These are phyloP conservation scores for Cerceris ruficornis DNA, from an alignment of 2,888 invertebrate genomes.

Conservation along the genomic window DNA sequence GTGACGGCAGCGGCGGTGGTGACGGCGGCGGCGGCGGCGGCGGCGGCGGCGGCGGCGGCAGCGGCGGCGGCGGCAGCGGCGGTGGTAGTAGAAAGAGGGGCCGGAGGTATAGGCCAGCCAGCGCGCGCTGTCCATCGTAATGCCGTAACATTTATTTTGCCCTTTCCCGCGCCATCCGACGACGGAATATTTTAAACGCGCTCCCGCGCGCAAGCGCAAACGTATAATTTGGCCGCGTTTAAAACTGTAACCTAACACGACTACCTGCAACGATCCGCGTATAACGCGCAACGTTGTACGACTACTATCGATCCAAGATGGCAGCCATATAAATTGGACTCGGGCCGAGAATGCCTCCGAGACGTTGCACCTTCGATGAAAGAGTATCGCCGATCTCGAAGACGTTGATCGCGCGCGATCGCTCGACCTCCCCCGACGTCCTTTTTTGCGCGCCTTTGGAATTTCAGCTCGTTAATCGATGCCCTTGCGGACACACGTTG, in stretches of 20 bases:
- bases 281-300: constrained; percentile 58
- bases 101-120: constrained; percentile 66
- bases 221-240: constrained; percentile 80
- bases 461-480: constrained; percentile 15
- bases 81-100: constrained; percentile 43
- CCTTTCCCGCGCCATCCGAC: constrained; percentile 77
- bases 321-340: constrained; percentile 77
- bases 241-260: constrained; percentile 80
- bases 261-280: constrained; percentile 68
- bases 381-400: constrained; percentile 39
- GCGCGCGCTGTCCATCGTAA: constrained; percentile 75
- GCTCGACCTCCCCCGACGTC: constrained; percentile 6
- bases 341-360: constrained; percentile 60
- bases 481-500: not conserved
- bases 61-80: not conserved
- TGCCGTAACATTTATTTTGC: constrained; percentile 79
- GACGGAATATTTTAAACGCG: constrained; percentile 79
- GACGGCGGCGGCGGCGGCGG: no score
- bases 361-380: constrained; percentile 49
- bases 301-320: constrained; percentile 78
- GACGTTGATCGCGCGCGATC: constrained; percentile 20
- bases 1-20: no score
- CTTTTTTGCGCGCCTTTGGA: constrained; percentile 11
- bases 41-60: not conserved
- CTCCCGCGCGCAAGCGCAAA: constrained; percentile 69